Evolutionary conservation across 2,113 vertebrate species (phyloP), one percentile per base, ranked within the genome.

Genomic region (Ellobius talpinus): DNA sequence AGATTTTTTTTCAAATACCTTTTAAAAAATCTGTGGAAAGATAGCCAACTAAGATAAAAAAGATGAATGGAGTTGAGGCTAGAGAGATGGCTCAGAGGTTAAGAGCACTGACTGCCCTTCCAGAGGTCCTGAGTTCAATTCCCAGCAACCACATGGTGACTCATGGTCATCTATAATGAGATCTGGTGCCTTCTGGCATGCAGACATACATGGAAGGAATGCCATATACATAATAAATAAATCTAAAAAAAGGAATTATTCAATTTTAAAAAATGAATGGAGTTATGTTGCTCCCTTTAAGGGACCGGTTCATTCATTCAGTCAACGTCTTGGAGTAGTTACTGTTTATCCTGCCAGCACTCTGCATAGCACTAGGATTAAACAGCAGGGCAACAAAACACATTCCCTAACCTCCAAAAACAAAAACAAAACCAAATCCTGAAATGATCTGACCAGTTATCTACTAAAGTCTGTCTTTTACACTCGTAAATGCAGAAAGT

Each of bases 11-110:
- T 78, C 81, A 91, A 93, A 82, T 82, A 85, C 36, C 47, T 91
- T 68, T 81, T 39, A 52, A 78, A 70, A 52, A 66, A 31, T 7
- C 4, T 19, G n/a, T 19, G 36, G 61, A n/a, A 17, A 87, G 16
- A 21, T 14, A 92, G 65, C 4, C 70, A 93, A 94, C 76, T 74
- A 79, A 85, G 52, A 10, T 87, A 85, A 85, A 90, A 96, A 85
- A 90, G 96, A 85, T 88, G 52, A 90, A 9, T 29, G 74, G 23
- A 23, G 21, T n/a, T 70, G 52, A 14, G 52, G 52, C 52, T 55
- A 14, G 52, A 55, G 52, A 55, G 52, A 55, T 16, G 52, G 52
- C 52, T 55, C 52, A 16, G 52, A 55, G 52, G 14, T 55, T 55
- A 55, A 55, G 52, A 55, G 14, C 52, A 55, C 52, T 55, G 52